Percentiles rank a stretch among this genome's conserved stretches.
These are phyloP conservation scores for Plagodis pulveraria DNA, from an alignment of 2,888 invertebrate genomes.

Conservation along the genomic window DNA sequence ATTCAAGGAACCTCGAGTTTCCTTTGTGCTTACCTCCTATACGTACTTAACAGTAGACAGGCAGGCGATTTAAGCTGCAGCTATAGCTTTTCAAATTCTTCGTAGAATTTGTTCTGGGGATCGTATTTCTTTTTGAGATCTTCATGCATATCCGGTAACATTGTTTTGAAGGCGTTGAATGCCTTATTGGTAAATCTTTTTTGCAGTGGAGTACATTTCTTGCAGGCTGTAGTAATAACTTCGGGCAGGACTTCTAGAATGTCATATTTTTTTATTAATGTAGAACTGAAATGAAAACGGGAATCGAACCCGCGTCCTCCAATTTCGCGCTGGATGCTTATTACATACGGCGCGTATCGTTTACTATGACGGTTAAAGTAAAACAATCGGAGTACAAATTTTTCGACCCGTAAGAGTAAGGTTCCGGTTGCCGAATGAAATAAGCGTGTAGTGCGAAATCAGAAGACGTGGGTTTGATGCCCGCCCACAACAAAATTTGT, in stretches of 20 bases:
- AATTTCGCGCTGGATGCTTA: too few species aligned
- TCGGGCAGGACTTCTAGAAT: conserved; percentile 63
- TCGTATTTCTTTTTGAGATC: conserved; percentile 88
- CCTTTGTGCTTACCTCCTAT: conserved; percentile 33
- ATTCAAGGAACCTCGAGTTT: conserved; percentile 19
- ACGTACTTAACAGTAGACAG: conserved; percentile 25
- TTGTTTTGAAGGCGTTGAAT: conserved; percentile 85
- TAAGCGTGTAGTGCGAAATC: too few species aligned
- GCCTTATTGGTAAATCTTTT: conserved; percentile 84
- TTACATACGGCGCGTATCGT: too few species aligned
- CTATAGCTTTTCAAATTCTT: conserved; percentile 70
- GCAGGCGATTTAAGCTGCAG: conserved; percentile 40
- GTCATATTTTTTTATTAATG: background rate
- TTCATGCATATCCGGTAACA: conserved; percentile 86
- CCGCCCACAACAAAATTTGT: too few species aligned
- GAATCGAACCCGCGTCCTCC: background rate
- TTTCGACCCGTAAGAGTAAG: too few species aligned
- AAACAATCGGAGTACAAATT: too few species aligned
- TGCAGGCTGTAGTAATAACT: conserved; percentile 59
- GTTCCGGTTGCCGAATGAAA: too few species aligned
- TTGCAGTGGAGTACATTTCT: conserved; percentile 68
- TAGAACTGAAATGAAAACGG: too few species aligned
- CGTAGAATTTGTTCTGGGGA: conserved; percentile 82
- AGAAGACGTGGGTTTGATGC: too few species aligned
- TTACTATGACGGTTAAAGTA: too few species aligned